Evolutionary conservation across 2,888 invertebrate species (phyloP), one percentile per base, ranked within the genome.

Genomic region (Barypeithes pellucidus): DNA sequence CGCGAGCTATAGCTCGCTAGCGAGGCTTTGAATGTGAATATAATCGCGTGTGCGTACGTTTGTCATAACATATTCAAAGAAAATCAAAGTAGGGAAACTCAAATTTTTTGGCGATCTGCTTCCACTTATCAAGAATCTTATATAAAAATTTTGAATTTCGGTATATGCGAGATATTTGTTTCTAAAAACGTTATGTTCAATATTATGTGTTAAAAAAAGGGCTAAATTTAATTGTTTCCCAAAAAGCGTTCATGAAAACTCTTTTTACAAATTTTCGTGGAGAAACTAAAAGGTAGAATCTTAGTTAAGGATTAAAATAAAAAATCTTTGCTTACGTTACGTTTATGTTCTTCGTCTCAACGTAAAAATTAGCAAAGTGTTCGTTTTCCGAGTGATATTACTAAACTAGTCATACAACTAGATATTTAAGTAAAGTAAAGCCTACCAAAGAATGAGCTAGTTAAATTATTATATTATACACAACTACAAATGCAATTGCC

Each of bases 331-430:
- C 70, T 73, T 73, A 69, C 68, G 65, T 65, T 67, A 18, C 60
- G 43, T 61, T 61, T 43, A 61, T 43, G 61, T 45, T 61, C 29
- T 61, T 45, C 16, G 45, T 54, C 24, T 33, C 18, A 69, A 39
- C 67, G 60, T 73, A 63, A 67, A 63, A 36, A 39, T 61, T 24
- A 63, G 72, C 73, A 73, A 70, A 73, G 47, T 59, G 67, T 67
- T 71, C 73, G 68, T 73, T 80, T 79, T 80, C 80, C 79, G 82
- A 83, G 84, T 84, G 84, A 84, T 84, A 84, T 82, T 81, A 80
- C 80, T 77, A 78, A 80, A 82, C 84, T 84, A 84, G 84, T 84
- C 84, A 84, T 81, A 79, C 80, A 77, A 78, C 75, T 78, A 76
- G 69, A 72, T 65, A n/a, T 76, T 62, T 71, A 75, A 79, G 79